Evolutionary conservation across 2,888 invertebrate genomes (phyloP), one percentile per base, ranked within the genome.

Genomic region (Hyposoter dolosus): DNA sequence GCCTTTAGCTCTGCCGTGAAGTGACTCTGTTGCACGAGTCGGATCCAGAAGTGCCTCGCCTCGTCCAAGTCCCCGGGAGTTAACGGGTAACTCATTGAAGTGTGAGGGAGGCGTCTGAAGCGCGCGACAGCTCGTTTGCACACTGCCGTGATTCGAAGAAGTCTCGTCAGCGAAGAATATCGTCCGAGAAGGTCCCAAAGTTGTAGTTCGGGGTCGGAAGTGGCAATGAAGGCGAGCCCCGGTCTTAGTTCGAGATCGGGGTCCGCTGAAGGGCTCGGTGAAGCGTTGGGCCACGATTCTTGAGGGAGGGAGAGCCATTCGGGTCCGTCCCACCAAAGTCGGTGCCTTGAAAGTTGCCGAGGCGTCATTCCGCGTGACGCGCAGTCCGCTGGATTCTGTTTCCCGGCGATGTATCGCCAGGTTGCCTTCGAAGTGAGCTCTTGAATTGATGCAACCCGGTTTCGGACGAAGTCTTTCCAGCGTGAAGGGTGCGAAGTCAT

Each of bases 381-480:
- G 75, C 79, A 85, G 32, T 82, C 75, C 4, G 74, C 83, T 35
- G 88, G 60, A 82, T 88, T 65, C 78, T 84, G 43, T 63, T 60
- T 66, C 32, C 80, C 77, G 35, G 60, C n/a, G 35, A 69, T 68
- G 12, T n/a, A 74, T 10, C 77, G 74, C 81, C 87, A 89, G 1
- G 50, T 71, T 10, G 72, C 74, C 0, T 35, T 3, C 1, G 79
- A 69, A 3, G 68, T 53, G 5, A 83, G 82, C 10, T 86, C 85
- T 82, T 88, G 88, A 32, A 89, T 87, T 0, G 60, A 50, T 0
- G 84, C 28, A 0, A 92, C 90, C 50, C 91, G 80, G 82, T 93
- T 92, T 9, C 89, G 88, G 6, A 89, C 88, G 74, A 87, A 90
- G 10, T 85, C 87, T 19, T 87, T 89, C 82, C 89, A 87, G 0